Percentiles rank a stretch among this genome's conserved stretches.
These are phyloP conservation scores for Argyresthia goedartella DNA, from an alignment of 2,888 invertebrate species.

Conservation along the genomic window DNA sequence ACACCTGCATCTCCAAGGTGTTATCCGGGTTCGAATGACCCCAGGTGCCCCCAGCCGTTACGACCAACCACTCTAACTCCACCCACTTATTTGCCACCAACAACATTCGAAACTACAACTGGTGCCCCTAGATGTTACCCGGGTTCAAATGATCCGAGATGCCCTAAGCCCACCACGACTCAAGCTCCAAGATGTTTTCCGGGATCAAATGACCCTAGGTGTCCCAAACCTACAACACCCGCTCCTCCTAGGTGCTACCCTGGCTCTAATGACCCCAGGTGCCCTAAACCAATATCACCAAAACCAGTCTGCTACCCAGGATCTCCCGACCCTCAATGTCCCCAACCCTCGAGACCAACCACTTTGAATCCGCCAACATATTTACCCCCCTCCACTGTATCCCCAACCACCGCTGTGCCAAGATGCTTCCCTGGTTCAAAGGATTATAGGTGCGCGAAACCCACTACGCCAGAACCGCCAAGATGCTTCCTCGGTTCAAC, in stretches of 20 bases:
- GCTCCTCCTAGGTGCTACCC: conserved; percentile 17
- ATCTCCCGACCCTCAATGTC: conserved; percentile 15
- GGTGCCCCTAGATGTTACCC: conserved; percentile 23
- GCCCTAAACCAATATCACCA: conserved; percentile 16
- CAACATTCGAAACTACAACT: conserved; percentile 19
- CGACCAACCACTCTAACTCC: conserved; percentile 25
- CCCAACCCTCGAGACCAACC: conserved; percentile 29
- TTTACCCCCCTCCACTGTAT: conserved; percentile 14
- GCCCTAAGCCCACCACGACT: conserved; percentile 14
- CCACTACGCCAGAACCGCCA: conserved; percentile 15
- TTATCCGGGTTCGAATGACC: conserved; percentile 25
- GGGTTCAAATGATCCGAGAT: conserved; percentile 21
- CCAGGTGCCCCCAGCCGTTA: conserved; percentile 25
- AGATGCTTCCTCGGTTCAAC: conserved; percentile 30
- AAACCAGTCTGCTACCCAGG: conserved; percentile 15
- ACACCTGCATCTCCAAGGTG: conserved; percentile 15
- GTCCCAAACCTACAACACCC: conserved; percentile 22
- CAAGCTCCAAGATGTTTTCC: conserved; percentile 26
- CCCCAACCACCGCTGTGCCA: conserved; percentile 18
- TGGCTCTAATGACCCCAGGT: conserved; percentile 16
- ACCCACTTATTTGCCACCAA: conserved; percentile 13
- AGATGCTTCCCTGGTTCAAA: conserved; percentile 21
- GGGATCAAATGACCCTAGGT: conserved; percentile 34
- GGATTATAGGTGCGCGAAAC: conserved; percentile 34
- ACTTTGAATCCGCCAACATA: conserved; percentile 12